phyloP scores from a whole-genome alignment of 2,888 invertebrate species.

The Tortricodes alternella region DNA sequence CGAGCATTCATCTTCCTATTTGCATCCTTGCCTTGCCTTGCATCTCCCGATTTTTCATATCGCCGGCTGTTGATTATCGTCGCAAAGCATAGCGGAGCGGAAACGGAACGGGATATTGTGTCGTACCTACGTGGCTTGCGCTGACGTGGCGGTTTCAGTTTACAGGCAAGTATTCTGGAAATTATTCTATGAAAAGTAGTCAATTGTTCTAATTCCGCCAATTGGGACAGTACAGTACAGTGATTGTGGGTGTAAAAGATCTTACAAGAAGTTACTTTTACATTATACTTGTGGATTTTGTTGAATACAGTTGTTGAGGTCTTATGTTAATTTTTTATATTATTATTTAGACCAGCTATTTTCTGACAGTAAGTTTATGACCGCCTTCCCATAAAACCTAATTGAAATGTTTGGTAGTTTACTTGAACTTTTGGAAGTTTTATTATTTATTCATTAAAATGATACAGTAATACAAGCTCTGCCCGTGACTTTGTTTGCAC shows the following conservation, averaged over 20 bases:
- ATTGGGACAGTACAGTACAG: background rate
- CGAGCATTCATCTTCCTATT: slow-evolving; percentile 6
- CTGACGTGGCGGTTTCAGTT: slow-evolving; percentile 63
- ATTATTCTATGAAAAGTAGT: slow-evolving; percentile 1
- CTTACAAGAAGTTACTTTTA: background rate
- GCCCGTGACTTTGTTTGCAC: too few species aligned
- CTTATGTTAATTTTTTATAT: background rate
- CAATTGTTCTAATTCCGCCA: background rate
- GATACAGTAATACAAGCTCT: too few species aligned
- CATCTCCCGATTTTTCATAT: slow-evolving; percentile 3
- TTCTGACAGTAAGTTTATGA: background rate
- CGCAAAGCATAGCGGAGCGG: slow-evolving; percentile 36
- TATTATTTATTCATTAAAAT: too few species aligned
- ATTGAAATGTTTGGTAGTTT: background rate
- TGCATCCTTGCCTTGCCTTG: background rate
- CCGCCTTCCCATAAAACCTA: too few species aligned
- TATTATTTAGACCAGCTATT: background rate
- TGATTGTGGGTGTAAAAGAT: slow-evolving; percentile 8
- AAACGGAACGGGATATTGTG: slow-evolving; percentile 59
- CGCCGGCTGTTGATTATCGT: slow-evolving; percentile 39
- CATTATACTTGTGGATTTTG: background rate
- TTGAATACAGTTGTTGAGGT: background rate
- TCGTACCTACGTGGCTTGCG: slow-evolving; percentile 52
- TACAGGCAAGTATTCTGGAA: slow-evolving; percentile 21
- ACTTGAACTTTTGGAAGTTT: background rate